Conservation (phyloP, 2,888 invertebrate species). For the Hylaea fasciaria region DNA sequence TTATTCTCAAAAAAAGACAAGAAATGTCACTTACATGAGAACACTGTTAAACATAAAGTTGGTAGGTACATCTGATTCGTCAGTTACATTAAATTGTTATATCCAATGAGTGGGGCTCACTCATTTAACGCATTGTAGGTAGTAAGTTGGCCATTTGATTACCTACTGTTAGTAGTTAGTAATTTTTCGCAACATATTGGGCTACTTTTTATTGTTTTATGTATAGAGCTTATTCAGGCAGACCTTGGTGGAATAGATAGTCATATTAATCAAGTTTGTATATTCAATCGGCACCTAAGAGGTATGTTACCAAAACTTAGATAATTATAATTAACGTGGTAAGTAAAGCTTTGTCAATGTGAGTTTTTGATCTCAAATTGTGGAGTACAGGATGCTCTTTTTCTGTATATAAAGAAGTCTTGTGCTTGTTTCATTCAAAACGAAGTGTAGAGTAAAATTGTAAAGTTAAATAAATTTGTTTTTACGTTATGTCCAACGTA, state of each 20-base stretch:
- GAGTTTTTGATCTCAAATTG: slow-evolving; percentile 70
- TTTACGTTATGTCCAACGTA: not conserved
- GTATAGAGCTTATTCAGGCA: slow-evolving; percentile 3
- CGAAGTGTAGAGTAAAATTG: not conserved
- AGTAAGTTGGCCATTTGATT: too few relatives aligned
- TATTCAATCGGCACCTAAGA: slow-evolving; percentile 36
- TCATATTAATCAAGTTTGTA: slow-evolving; percentile 31
- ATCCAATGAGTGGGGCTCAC: too few relatives aligned
- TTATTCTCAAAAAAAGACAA: too few relatives aligned
- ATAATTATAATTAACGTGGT: slow-evolving; percentile 30
- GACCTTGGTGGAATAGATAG: slow-evolving; percentile 14
- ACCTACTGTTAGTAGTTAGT: too few relatives aligned
- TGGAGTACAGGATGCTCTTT: slow-evolving; percentile 39
- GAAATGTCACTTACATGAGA: too few relatives aligned
- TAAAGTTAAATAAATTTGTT: not conserved
- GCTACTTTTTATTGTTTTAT: too few relatives aligned
- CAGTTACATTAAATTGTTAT: too few relatives aligned
- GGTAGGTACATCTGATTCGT: too few relatives aligned
- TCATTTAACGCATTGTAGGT: too few relatives aligned
- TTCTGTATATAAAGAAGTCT: slow-evolving; percentile 38
- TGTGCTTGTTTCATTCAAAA: slow-evolving; percentile 20
- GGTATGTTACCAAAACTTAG: slow-evolving; percentile 43
- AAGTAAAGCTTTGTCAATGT: slow-evolving; percentile 57
- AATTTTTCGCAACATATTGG: too few relatives aligned
- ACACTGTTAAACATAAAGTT: too few relatives aligned